Evolutionary conservation across 2,113 vertebrate genomes (phyloP).

Genomic region (Clarias gariepinus): DNA sequence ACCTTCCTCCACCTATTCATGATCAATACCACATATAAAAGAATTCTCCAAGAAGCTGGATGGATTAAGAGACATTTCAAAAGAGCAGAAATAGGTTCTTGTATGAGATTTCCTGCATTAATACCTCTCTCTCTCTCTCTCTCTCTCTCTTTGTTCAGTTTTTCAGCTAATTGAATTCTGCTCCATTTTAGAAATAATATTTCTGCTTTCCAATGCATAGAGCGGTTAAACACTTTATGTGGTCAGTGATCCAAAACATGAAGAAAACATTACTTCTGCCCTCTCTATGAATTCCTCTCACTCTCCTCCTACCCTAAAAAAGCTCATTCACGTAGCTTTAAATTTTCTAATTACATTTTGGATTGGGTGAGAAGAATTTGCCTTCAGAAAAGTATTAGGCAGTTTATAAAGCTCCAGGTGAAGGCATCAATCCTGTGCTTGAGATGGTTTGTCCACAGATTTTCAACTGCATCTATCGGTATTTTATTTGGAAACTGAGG

Average conservation of each 20-base stretch:
- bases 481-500: not conserved
- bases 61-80: slow-evolving; percentile 64
- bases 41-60: slow-evolving; percentile 64
- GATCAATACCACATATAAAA: slow-evolving; percentile 72
- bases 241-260: slow-evolving; percentile 75
- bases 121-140: slow-evolving; percentile 57
- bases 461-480: not conserved
- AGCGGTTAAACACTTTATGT: slow-evolving; percentile 77
- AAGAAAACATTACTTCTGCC: slow-evolving; percentile 71
- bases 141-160: slow-evolving; percentile 56
- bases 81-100: slow-evolving; percentile 67
- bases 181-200: slow-evolving; percentile 71
- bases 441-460: slow-evolving; percentile 36
- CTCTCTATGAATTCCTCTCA: slow-evolving; percentile 25
- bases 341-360: slow-evolving; percentile 59
- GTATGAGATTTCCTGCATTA: slow-evolving; percentile 74
- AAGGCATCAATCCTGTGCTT: slow-evolving; percentile 3
- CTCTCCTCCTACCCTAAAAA: slow-evolving; percentile 49
- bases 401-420: slow-evolving; percentile 26
- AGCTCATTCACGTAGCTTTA: slow-evolving; percentile 61
- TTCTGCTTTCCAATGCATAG: slow-evolving; percentile 75
- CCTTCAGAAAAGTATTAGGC: slow-evolving; percentile 40
- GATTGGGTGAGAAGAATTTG: slow-evolving; percentile 41
- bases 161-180: slow-evolving; percentile 74
- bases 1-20: slow-evolving; percentile 66